Base-by-base conservation (phyloP, 2,113 vertebrate species). In the Microcebus griseorufus region DNA sequence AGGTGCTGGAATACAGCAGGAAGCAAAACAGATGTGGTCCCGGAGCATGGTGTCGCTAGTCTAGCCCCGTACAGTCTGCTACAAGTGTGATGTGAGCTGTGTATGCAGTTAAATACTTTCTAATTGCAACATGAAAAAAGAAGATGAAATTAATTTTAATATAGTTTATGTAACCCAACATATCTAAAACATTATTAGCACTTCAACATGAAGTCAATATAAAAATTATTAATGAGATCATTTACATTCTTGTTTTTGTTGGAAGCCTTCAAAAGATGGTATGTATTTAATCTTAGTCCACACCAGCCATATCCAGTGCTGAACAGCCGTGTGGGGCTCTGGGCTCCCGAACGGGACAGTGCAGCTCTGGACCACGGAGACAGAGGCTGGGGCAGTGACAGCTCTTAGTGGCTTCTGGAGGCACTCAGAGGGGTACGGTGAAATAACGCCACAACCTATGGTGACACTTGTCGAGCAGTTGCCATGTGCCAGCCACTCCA, bases 321-420 rank as follows among this genome's bases (percentile, higher is more conserved):
- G 45, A 37, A 6, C 1, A 29, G 67, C 32, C 14, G 37, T 3
- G 0, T 18, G 39, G 60, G 48, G 39, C 62, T 76, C 7, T 0
- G 23, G 60, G 62, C n/a, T 27, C 13, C 9, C 2, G 1, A 27
- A 17, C 1, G 0, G 32, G 3, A n/a, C 2, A 1, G 12, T 2
- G 1, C 27, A 14, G 65, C 32, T 69, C 42, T 25, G 25, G 45
- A 32, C 80, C 22, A 0, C 3, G 12, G 73, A 22, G 58, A 9
- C 10, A 18, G 48, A 12, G 22, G 29, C 23, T 2, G 34, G 34
- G 6, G 10, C 3, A 2, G 39, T 1, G 10, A 8, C 7, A 10
- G 39, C 14, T n/a, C 51, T 10, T 10, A 7, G 22, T 10, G 7
- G 60, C 48, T 62, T 42, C 42, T 0, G 0, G 27, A 76, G 4